These are phyloP conservation scores for Epinotia demarniana DNA, from an alignment of 2,888 invertebrate species.

Conservation along the genomic window DNA sequence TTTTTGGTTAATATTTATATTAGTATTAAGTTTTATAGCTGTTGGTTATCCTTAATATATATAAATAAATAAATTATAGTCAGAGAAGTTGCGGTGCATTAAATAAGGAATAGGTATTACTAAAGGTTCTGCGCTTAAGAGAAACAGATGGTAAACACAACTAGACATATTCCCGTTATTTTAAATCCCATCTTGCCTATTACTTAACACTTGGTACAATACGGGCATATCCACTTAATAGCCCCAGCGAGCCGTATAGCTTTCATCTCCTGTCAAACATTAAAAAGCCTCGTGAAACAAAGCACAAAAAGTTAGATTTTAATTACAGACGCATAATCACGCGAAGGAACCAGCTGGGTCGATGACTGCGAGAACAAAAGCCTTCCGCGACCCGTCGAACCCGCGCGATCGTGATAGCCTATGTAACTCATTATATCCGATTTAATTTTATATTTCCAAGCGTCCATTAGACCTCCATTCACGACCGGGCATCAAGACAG, in stretches of 20 bases:
- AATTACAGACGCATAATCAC: conserved; percentile 60
- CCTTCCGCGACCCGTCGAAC: conserved; percentile 66
- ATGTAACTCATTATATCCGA: conserved; percentile 76
- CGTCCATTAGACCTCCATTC: conserved; percentile 76
- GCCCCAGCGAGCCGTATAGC: conserved; percentile 31
- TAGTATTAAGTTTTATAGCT: too few relatives aligned
- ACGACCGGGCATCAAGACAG: conserved; percentile 64
- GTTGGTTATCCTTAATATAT: too few relatives aligned
- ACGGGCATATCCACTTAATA: conserved; percentile 34
- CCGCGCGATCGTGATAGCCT: conserved; percentile 64
- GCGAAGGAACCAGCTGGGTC: conserved; percentile 57
- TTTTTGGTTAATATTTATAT: too few relatives aligned
- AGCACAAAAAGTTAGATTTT: conserved; percentile 67
- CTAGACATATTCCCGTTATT: conserved; percentile 7
- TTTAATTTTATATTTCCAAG: conserved; percentile 78
- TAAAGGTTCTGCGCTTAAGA: background rate
- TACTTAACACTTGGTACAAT: conserved; percentile 24
- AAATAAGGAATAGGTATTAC: background rate
- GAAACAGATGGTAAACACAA: conserved; percentile 6
- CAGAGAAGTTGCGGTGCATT: background rate
- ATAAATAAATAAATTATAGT: too few relatives aligned
- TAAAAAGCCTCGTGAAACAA: conserved; percentile 51
- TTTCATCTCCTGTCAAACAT: conserved; percentile 45
- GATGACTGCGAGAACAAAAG: conserved; percentile 71
- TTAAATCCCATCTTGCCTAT: conserved; percentile 8